Conservation (phyloP, 1,140 invertebrate genomes). For the Hestina assimilis region DNA sequence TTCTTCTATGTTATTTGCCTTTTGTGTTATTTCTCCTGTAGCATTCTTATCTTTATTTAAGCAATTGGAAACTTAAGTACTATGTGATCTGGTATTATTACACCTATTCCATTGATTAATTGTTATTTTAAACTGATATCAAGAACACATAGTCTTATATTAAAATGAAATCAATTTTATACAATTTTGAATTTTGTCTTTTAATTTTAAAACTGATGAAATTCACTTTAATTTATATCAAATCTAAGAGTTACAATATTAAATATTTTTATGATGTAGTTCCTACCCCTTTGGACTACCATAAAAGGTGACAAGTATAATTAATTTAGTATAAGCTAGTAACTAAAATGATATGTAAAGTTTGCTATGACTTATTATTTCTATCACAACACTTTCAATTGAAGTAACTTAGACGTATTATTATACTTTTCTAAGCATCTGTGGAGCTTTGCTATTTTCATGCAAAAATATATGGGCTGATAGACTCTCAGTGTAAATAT, state of each 20-base stretch:
- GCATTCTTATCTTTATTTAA: slow-evolving; percentile 33
- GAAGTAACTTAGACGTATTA: not conserved
- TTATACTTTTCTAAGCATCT: slow-evolving; percentile 3
- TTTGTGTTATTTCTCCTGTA: slow-evolving; percentile 57
- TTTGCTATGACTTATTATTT: slow-evolving; percentile 3
- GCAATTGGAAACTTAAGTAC: not conserved
- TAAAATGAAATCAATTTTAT: not conserved
- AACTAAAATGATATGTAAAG: slow-evolving; percentile 13
- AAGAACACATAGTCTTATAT: not conserved
- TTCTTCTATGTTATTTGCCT: slow-evolving; percentile 52
- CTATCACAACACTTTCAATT: slow-evolving; percentile 1
- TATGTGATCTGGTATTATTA: slow-evolving; percentile 1
- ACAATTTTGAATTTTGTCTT: not conserved
- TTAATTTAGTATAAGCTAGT: not conserved
- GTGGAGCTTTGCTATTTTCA: slow-evolving; percentile 20
- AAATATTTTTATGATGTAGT: not conserved
- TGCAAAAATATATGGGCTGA: slow-evolving; percentile 21
- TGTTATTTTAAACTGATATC: not conserved
- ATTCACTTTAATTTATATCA: not conserved
- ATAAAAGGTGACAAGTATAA: not conserved
- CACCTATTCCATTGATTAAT: not conserved
- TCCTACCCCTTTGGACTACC: not conserved
- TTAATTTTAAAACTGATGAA: not conserved
- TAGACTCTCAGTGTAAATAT: slow-evolving; percentile 22
- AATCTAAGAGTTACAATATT: not conserved